Conservation (phyloP, 2,888 invertebrate genomes). For the Halictus quadricinctus region DNA sequence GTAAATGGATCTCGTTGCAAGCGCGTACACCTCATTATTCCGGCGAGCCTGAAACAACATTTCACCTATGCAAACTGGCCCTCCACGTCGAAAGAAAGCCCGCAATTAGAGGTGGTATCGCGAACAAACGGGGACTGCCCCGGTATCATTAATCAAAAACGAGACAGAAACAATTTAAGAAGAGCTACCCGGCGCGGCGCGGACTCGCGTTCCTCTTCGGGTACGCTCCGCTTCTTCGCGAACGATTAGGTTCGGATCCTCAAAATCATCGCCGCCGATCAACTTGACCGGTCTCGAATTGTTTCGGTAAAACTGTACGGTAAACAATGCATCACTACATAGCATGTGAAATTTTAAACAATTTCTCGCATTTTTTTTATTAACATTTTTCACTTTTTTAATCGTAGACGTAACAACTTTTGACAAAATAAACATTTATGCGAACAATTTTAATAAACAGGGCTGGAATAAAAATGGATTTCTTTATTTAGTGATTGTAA, state of each 20-base stretch:
- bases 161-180: constrained; percentile 55
- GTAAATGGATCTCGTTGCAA: constrained; percentile 52
- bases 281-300: neutral
- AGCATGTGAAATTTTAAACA: no score
- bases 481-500: no score
- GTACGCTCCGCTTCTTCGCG: neutral
- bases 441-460: no score
- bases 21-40: constrained; percentile 61
- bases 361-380: no score
- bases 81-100: constrained; percentile 37
- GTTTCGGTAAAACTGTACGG: neutral
- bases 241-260: neutral
- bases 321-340: no score
- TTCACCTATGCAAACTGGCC: constrained; percentile 45
- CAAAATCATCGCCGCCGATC: neutral
- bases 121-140: constrained; percentile 30
- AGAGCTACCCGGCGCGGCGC: constrained; percentile 13
- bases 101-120: constrained; percentile 60
- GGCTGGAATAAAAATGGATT: no score
- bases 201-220: neutral
- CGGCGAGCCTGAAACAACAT: constrained; percentile 23
- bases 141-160: constrained; percentile 63
- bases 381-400: no score
- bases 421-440: no score
- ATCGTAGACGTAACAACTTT: no score